These are phyloP conservation scores for Tragelaphus strepsiceros DNA, from an alignment of 2,113 vertebrate genomes.

Conservation along the genomic window DNA sequence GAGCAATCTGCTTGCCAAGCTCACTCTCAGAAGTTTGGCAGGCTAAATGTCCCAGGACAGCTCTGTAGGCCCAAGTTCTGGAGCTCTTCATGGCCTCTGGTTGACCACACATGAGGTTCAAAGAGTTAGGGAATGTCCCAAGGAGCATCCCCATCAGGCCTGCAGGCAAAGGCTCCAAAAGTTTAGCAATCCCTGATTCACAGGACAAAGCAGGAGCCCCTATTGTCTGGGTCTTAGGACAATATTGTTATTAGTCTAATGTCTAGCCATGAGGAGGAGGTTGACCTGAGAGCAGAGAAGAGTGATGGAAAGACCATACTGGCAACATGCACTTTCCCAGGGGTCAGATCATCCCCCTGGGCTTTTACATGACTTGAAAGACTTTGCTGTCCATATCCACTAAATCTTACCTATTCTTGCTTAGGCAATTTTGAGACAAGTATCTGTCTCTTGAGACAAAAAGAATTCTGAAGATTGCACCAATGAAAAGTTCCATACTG, in stretches of 20 bases:
- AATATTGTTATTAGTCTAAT: not conserved
- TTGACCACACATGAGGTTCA: fast-evolving
- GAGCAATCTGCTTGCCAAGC: not conserved
- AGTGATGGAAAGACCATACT: not conserved
- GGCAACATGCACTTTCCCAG: not conserved
- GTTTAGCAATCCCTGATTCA: not conserved
- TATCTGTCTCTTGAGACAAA: not conserved
- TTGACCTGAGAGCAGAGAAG: not conserved
- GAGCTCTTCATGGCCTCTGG: not conserved
- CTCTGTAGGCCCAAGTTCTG: not conserved
- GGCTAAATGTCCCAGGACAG: not conserved
- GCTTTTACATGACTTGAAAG: not conserved
- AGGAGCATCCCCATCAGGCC: not conserved
- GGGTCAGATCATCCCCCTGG: fast-evolving
- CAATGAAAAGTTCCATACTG: not conserved
- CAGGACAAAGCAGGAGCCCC: not conserved
- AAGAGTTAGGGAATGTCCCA: not conserved
- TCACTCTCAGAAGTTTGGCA: not conserved
- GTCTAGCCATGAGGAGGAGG: not conserved
- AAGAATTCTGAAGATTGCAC: not conserved
- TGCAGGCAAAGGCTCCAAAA: not conserved
- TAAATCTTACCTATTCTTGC: not conserved
- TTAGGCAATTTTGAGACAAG: not conserved
- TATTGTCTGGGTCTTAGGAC: not conserved
- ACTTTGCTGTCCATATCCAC: not conserved